phyloP scores from a whole-genome alignment of 2,797 vertebrate species.

The Eidolon dupreanum region DNA sequence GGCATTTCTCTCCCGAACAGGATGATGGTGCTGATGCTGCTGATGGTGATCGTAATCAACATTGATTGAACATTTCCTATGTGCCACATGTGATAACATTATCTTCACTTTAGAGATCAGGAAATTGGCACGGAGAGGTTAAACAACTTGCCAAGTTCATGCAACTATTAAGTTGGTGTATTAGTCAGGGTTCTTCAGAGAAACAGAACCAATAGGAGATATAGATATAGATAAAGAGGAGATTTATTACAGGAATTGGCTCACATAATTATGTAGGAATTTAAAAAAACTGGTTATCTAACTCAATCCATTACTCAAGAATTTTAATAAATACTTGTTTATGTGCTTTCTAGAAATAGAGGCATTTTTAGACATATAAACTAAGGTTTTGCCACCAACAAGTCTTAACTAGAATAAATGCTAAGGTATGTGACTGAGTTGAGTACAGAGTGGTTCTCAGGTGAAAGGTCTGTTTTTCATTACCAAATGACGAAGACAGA shows the following conservation, averaged over 20 bases:
- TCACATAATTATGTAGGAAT: neutral
- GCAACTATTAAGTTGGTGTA: neutral
- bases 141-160: neutral
- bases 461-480: neutral
- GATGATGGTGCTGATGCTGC: too few relatives aligned
- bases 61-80: neutral
- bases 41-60: neutral
- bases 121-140: neutral
- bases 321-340: neutral
- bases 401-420: neutral
- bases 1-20: neutral
- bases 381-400: neutral
- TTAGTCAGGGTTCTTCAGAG: neutral
- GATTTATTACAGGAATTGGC: neutral
- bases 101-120: neutral
- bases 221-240: neutral
- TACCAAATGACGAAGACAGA: neutral
- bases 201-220: neutral
- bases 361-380: neutral
- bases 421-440: neutral
- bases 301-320: neutral
- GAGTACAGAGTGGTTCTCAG: neutral
- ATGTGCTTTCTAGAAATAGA: neutral
- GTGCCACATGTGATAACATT: neutral
- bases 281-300: neutral